phyloP scores from a whole-genome alignment of 1,140 invertebrate species.

The Drosophila tani region DNA sequence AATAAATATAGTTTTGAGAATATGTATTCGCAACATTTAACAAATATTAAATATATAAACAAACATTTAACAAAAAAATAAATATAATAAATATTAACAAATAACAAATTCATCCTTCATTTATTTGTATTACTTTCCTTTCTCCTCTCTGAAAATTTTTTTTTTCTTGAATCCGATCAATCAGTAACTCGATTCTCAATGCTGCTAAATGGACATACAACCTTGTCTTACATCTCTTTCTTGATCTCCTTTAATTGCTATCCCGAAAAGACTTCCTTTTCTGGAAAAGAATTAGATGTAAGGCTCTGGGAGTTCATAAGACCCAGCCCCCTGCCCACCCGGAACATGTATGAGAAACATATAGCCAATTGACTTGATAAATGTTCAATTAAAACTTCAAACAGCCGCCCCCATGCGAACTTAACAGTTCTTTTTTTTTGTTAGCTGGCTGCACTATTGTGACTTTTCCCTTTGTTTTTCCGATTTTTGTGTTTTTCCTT shows the following conservation, averaged over 20 bases:
- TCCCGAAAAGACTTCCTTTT: neutral
- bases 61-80: too few relatives aligned
- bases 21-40: too few relatives aligned
- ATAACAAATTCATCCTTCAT: too few relatives aligned
- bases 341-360: constrained; percentile 18
- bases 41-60: too few relatives aligned
- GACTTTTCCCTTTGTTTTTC: constrained; percentile 63
- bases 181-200: neutral
- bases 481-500: constrained; percentile 26
- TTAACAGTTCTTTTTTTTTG: constrained; percentile 58
- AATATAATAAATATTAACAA: too few relatives aligned
- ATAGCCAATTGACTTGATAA: constrained; percentile 53
- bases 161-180: neutral
- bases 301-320: neutral
- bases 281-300: neutral
- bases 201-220: neutral
- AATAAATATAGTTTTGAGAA: too few relatives aligned
- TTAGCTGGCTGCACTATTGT: constrained; percentile 56
- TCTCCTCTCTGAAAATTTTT: neutral
- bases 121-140: neutral
- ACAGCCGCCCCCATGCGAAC: constrained; percentile 27
- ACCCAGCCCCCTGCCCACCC: neutral
- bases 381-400: constrained; percentile 55
- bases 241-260: constrained; percentile 17
- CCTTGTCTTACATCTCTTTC: neutral